Evolutionary conservation across 2,113 vertebrate species (phyloP).

Genomic region (Ceyx melanurus): DNA sequence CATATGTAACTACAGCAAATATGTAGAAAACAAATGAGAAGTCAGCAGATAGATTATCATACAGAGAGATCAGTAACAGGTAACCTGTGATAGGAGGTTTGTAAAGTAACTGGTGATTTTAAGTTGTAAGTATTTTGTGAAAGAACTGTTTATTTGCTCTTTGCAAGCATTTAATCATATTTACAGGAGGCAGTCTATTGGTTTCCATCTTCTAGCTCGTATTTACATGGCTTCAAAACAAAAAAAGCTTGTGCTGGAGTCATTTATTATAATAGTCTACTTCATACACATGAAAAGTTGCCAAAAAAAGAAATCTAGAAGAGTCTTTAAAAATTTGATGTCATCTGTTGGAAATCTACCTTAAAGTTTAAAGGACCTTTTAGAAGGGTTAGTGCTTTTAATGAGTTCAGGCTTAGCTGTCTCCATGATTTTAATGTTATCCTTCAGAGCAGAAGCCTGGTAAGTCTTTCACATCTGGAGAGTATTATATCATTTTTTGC

Average conservation of each 20-base stretch:
- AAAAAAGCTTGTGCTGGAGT: not conserved
- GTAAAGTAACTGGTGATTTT: not conserved
- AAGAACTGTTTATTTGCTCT: not conserved
- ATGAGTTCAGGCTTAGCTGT: not conserved
- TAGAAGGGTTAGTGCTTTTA: not conserved
- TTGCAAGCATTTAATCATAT: not conserved
- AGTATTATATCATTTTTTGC: not conserved
- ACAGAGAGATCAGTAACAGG: not conserved
- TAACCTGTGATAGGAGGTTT: not conserved
- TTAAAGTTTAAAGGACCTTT: not conserved
- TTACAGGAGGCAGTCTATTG: not conserved
- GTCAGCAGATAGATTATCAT: not conserved
- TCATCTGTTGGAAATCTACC: not conserved
- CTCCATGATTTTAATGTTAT: not conserved
- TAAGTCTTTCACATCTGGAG: not conserved
- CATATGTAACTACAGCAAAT: not conserved
- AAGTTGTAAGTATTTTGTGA: not conserved
- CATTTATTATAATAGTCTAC: not conserved
- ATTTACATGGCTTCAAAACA: not conserved
- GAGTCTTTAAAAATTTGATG: not conserved
- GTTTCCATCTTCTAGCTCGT: not conserved
- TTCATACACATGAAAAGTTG: accelerated
- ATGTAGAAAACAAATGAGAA: not conserved
- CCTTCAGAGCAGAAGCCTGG: not conserved
- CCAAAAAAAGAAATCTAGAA: not conserved